Evolutionary conservation across 2,888 invertebrate species (phyloP).

Genomic region (Drosophila monieri): DNA sequence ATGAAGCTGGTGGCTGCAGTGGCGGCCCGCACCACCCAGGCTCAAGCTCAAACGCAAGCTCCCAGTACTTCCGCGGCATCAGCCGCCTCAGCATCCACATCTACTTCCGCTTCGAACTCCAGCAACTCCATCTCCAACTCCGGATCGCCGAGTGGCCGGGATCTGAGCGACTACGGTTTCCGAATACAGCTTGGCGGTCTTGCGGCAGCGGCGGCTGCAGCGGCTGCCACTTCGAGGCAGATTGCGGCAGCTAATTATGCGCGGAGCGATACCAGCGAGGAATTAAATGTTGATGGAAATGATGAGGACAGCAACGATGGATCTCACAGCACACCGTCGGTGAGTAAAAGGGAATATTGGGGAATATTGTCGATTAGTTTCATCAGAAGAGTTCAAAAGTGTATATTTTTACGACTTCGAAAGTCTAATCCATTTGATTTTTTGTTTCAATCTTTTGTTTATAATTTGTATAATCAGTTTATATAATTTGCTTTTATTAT

Average conservation of each 20-base stretch:
- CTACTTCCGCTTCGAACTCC: conserved; percentile 51
- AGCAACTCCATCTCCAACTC: conserved; percentile 50
- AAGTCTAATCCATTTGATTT: too few species aligned
- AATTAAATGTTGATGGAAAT: conserved; percentile 84
- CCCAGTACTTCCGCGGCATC: conserved; percentile 56
- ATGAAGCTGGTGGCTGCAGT: conserved; percentile 83
- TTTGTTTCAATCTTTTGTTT: too few species aligned
- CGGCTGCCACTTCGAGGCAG: conserved; percentile 81
- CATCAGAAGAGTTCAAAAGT: too few species aligned
- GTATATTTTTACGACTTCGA: too few species aligned
- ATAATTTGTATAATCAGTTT: too few species aligned
- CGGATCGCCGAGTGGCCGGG: conserved; percentile 70
- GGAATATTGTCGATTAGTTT: background rate
- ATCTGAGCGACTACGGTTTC: conserved; percentile 84
- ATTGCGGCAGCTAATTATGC: conserved; percentile 83
- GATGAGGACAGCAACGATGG: conserved; percentile 84
- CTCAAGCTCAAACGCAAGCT: conserved; percentile 31
- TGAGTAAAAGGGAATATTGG: conserved; percentile 63
- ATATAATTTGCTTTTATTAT: too few species aligned
- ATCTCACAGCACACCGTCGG: conserved; percentile 84
- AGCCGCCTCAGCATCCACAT: conserved; percentile 35
- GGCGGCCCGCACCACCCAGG: conserved; percentile 69
- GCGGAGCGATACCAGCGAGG: conserved; percentile 84
- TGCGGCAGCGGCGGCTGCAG: conserved; percentile 83
- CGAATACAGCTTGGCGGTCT: conserved; percentile 84